Conservation (phyloP, 2,888 invertebrate species). For the Acholoe squamosa region DNA sequence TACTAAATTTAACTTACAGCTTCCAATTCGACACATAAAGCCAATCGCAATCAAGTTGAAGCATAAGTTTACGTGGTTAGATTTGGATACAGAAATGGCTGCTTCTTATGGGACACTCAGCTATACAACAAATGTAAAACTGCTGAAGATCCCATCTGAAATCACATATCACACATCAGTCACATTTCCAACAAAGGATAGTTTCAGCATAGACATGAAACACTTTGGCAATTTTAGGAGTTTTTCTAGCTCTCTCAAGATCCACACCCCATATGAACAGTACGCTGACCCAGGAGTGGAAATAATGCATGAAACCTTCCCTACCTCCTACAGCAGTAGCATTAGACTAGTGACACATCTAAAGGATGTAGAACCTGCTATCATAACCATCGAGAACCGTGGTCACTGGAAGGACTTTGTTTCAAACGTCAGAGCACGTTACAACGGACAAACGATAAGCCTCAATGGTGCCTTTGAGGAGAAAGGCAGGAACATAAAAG, state of each 20-base stretch:
- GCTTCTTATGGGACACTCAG: slow-evolving; percentile 18
- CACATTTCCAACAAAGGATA: slow-evolving; percentile 12
- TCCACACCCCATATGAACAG: neutral
- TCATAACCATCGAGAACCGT: neutral
- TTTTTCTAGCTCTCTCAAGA: neutral
- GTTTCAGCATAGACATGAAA: neutral
- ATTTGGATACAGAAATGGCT: neutral
- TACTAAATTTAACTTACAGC: neutral
- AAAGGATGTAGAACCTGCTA: neutral
- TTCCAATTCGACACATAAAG: neutral
- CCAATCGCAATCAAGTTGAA: neutral
- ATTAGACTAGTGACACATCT: neutral
- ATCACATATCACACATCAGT: neutral
- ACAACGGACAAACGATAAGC: slow-evolving; percentile 31
- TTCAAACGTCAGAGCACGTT: neutral
- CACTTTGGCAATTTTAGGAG: neutral
- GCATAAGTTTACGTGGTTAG: neutral
- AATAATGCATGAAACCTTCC: neutral
- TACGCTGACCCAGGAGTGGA: slow-evolving; percentile 11
- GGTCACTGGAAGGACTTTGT: slow-evolving; percentile 26
- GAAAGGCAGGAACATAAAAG: slow-evolving; percentile 12
- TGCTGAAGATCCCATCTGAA: neutral
- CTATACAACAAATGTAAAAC: neutral
- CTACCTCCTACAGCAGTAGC: neutral
- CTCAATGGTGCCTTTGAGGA: slow-evolving; percentile 42